Base-by-base conservation (phyloP, 92 coral and sea anemone species). In the Heteractis magnifica region DNA sequence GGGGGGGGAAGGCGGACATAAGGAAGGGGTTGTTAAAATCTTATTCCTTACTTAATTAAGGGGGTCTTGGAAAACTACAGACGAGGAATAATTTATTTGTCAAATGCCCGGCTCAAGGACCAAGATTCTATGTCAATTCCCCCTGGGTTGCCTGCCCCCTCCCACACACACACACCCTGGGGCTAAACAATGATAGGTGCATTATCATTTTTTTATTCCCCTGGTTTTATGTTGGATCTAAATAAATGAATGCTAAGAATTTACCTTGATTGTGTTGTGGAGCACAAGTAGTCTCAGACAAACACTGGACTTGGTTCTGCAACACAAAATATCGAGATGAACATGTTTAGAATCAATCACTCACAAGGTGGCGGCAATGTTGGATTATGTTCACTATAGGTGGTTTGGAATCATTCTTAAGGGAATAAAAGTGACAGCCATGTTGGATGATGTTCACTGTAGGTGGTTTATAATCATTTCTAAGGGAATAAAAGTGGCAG, bases 251-350 rank as follows among this genome's bases (percentile, higher is more conserved):
- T 58, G 3, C 13, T 53, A 53, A 53, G 13, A 5, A 5, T 14
- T 20, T 56, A 51, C 49, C 49, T 52, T 77, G 81, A 20, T 77
- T 52, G 41, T 53, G 65, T 12, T 56, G 15, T 10, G 68, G 64
- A n/a, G 71, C 68, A 53, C 81, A 77, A 1, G 81, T 77, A 0
- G 5, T 19, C 5, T 26, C 12, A 6, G 81, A 19, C 50, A 77
- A 52, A 56, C 81, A 77, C 65, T 77, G 64, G 13, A 8, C 10
- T 77, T 23, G 70, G 19, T 77, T 77, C 81, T 77, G 81, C 44
- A 18, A 55, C 4, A 15, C 3, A 64, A 64, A 13, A 62, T 13
- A 12, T 62, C 2, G 52, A 51, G 12, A 75, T 34, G 52, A 75
- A 49, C 51, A 8, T 1, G 18, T 10, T 65, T 18, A 9, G 70